Conservation (phyloP, 2,113 vertebrate genomes). For the Motacilla tschutschensis region DNA sequence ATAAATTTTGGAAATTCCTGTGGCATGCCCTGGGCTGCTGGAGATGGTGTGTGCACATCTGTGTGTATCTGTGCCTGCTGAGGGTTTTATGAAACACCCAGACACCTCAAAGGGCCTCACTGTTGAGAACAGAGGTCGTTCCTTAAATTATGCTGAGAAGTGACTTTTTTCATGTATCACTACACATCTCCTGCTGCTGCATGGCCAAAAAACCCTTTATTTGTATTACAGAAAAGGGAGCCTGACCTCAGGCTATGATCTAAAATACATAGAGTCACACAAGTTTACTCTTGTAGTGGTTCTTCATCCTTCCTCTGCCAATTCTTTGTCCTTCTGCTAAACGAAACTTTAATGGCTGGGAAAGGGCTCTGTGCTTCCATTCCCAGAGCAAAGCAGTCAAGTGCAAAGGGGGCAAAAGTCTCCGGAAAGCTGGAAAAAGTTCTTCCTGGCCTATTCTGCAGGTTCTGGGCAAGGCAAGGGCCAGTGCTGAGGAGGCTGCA, state of each 20-base stretch:
- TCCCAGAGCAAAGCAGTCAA: conserved; percentile 38
- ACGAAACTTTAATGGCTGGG: conserved; percentile 42
- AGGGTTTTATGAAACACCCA: not conserved
- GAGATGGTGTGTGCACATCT: not conserved
- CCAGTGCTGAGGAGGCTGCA: not conserved
- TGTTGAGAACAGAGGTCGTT: conserved; percentile 3
- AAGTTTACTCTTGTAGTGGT: conserved; percentile 11
- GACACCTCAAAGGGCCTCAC: not conserved
- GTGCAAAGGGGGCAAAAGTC: conserved; percentile 31
- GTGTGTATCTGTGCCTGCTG: not conserved
- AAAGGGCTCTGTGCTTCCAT: conserved; percentile 48
- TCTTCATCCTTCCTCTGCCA: conserved; percentile 35
- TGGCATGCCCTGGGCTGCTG: not conserved
- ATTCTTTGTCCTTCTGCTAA: conserved; percentile 24
- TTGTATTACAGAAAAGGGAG: conserved; percentile 6
- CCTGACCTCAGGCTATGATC: conserved; percentile 47
- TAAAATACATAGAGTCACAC: conserved; percentile 39
- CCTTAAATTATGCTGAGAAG: conserved; percentile 49
- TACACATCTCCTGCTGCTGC: conserved; percentile 37
- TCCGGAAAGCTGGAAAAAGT: conserved; percentile 12
- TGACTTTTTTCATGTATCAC: conserved; percentile 26
- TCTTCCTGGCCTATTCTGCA: conserved; percentile 33
- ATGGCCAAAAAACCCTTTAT: conserved; percentile 11
- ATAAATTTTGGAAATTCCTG: not conserved
- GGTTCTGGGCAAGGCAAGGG: conserved; percentile 18